Evolutionary conservation across 2,113 vertebrate species (phyloP).

Genomic region (Scolopax mira): DNA sequence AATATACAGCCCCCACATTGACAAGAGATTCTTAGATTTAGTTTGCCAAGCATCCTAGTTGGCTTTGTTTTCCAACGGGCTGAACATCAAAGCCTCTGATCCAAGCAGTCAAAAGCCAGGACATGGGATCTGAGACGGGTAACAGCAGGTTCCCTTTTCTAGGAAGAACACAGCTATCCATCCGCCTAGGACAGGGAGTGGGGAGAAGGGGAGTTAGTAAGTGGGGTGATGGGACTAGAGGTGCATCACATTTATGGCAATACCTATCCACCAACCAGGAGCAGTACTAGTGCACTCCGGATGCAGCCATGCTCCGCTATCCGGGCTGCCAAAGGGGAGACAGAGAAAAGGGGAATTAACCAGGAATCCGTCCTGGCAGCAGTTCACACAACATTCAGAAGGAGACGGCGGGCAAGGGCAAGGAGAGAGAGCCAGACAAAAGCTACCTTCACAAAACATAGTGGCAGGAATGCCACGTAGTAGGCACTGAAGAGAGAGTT

Average conservation of each 20-base stretch:
- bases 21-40: not conserved
- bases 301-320: slow-evolving; percentile 81
- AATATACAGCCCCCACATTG: not conserved
- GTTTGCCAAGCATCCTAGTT: slow-evolving; percentile 13
- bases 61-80: not conserved
- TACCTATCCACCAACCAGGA: slow-evolving; percentile 81
- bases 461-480: slow-evolving; percentile 95
- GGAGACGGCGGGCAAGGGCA: not conserved
- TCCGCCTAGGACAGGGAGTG: slow-evolving; percentile 8
- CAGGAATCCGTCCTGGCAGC: slow-evolving; percentile 61
- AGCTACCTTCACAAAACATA: slow-evolving; percentile 97
- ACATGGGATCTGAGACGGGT: not conserved
- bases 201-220: slow-evolving; percentile 61
- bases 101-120: not conserved
- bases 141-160: not conserved
- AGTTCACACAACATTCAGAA: slow-evolving; percentile 52
- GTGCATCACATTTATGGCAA: slow-evolving; percentile 78
- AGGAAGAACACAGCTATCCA: slow-evolving; percentile 20
- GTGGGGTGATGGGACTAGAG: slow-evolving; percentile 61
- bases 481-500: slow-evolving; percentile 99
- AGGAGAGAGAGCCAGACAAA: not conserved
- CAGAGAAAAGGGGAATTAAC: slow-evolving; percentile 82
- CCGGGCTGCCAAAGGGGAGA: slow-evolving; percentile 83
- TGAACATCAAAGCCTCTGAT: slow-evolving; percentile 20
- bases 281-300: slow-evolving; percentile 77